Percentiles rank a stretch among this genome's conserved stretches.
Evolutionary conservation across 2,888 invertebrate genomes (phyloP).

Genomic region (Drosophila picticornis): DNA sequence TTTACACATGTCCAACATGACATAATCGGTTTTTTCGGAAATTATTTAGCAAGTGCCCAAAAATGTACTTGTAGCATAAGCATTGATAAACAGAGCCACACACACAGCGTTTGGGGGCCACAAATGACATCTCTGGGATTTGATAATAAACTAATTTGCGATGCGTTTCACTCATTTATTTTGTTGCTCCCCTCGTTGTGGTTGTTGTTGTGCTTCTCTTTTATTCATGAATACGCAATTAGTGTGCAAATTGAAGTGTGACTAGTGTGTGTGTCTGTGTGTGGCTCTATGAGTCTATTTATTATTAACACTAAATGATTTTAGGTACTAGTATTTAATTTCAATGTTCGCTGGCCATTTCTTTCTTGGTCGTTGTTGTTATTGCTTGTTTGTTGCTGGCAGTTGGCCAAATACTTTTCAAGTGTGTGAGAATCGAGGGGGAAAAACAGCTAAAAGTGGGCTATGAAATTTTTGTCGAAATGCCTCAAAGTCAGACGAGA

Average conservation of each 20-base stretch:
- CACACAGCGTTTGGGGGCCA: conserved; percentile 46
- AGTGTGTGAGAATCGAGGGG: not conserved
- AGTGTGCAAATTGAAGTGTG: conserved; percentile 78
- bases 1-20: conserved; percentile 79
- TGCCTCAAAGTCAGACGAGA: conserved; percentile 58
- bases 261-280: conserved; percentile 6
- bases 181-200: conserved; percentile 7
- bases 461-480: conserved; percentile 52
- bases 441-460: conserved; percentile 26
- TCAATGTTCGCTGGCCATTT: conserved; percentile 35
- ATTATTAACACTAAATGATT: conserved; percentile 76
- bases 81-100: conserved; percentile 49
- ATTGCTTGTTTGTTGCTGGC: conserved; percentile 29
- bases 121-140: conserved; percentile 78
- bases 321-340: conserved; percentile 68
- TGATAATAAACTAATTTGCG: conserved; percentile 75
- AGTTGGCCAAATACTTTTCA: conserved; percentile 37
- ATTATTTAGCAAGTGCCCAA: conserved; percentile 59
- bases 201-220: conserved; percentile 39
- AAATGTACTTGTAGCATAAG: conserved; percentile 44
- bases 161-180: conserved; percentile 27
- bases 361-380: conserved; percentile 2
- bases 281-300: conserved; percentile 56
- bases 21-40: conserved; percentile 70
- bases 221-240: conserved; percentile 80